Evolutionary conservation across 2,888 invertebrate genomes (phyloP).

Genomic region (Tipula vernalis): DNA sequence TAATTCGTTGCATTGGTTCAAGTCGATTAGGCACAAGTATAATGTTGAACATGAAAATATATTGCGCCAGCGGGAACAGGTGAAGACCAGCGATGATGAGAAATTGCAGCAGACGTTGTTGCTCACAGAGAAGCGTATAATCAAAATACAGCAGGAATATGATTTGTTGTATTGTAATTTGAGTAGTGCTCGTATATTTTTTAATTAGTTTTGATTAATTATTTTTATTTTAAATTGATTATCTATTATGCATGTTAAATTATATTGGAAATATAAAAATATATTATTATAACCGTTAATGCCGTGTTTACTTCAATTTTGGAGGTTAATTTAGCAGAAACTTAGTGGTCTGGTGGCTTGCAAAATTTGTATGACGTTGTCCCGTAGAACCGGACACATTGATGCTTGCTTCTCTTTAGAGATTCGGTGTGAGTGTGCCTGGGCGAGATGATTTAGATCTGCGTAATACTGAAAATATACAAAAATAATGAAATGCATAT

Average conservation of each 20-base stretch:
- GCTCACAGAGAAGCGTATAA: conserved; percentile 74
- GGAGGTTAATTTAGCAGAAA: conserved; percentile 26
- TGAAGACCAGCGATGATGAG: conserved; percentile 45
- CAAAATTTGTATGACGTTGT: conserved; percentile 31
- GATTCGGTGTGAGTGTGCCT: conserved; percentile 38
- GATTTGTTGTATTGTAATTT: conserved; percentile 81
- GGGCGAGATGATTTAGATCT: conserved; percentile 58
- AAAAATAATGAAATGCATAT: no score
- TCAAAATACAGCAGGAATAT: conserved; percentile 67
- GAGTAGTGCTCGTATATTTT: conserved; percentile 91
- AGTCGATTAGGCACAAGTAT: conserved; percentile 67
- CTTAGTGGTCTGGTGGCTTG: conserved; percentile 33
- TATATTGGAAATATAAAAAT: not conserved
- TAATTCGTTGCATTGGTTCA: conserved; percentile 92
- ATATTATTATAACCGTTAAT: not conserved
- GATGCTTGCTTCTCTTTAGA: conserved; percentile 27
- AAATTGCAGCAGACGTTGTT: conserved; percentile 88
- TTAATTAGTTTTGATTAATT: conserved; percentile 41
- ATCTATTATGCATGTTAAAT: not conserved
- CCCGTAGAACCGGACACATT: conserved; percentile 31
- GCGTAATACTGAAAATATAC: conserved; percentile 57
- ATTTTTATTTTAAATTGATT: not conserved
- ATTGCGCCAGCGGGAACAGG: conserved; percentile 36
- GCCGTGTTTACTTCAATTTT: not conserved
- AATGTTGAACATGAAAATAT: conserved; percentile 44